Percentiles rank a stretch among this genome's conserved stretches.
Evolutionary conservation across 2,888 invertebrate species (phyloP).

Genomic region (Heliconius cydno): DNA sequence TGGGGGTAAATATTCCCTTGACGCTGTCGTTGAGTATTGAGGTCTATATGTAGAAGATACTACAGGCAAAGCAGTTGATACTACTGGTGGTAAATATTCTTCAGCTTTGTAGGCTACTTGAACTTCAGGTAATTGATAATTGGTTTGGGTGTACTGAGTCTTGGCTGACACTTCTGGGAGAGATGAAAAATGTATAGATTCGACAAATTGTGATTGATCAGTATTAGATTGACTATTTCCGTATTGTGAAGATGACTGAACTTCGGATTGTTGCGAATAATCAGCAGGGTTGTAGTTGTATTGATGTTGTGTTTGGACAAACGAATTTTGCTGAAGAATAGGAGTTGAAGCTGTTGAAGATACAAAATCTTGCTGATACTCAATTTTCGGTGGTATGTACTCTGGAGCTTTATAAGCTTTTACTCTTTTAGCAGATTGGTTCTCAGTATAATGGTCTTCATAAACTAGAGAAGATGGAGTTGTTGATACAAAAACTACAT

Average conservation of each 20-base stretch:
- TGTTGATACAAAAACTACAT: conserved; percentile 66
- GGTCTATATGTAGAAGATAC: conserved; percentile 66
- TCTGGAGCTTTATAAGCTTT: conserved; percentile 60
- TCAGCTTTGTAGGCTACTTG: conserved; percentile 71
- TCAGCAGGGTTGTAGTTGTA: conserved; percentile 59
- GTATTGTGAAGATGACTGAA: conserved; percentile 51
- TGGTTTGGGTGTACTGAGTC: conserved; percentile 62
- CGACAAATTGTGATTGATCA: conserved; percentile 62
- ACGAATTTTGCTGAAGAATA: conserved; percentile 60
- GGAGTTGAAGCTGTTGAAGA: conserved; percentile 62
- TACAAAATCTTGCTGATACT: conserved; percentile 63
- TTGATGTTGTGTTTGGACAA: conserved; percentile 58
- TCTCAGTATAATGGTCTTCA: conserved; percentile 71
- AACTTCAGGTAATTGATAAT: conserved; percentile 71
- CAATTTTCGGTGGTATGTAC: conserved; percentile 60
- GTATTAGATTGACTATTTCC: conserved; percentile 59
- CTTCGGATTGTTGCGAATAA: conserved; percentile 55
- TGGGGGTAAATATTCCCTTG: conserved; percentile 49
- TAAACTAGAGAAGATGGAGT: conserved; percentile 70
- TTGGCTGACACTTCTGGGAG: conserved; percentile 56
- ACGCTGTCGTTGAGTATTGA: conserved; percentile 60
- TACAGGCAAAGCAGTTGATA: conserved; percentile 55
- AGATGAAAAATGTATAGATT: conserved; percentile 66
- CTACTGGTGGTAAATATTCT: conserved; percentile 73
- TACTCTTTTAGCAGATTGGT: conserved; percentile 61